Evolutionary conservation across 2,113 vertebrate genomes (phyloP).

Genomic region (Haemorhous mexicanus): DNA sequence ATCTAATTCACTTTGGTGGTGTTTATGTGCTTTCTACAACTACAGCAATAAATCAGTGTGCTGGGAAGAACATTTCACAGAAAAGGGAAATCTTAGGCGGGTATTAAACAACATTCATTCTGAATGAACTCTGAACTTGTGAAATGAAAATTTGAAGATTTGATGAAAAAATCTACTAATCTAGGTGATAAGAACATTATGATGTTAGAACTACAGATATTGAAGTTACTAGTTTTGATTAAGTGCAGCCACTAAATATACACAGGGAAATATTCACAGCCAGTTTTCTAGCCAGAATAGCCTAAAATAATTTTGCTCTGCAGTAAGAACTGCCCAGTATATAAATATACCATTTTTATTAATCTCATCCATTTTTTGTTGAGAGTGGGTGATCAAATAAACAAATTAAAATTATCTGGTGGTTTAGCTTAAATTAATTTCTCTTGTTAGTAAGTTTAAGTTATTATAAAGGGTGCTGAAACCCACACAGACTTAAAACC

Average conservation of each 20-base stretch:
- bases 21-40: constrained; percentile 28
- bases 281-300: background rate
- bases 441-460: background rate
- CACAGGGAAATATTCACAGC: background rate
- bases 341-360: background rate
- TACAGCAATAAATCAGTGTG: background rate
- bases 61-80: background rate
- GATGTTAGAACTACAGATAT: background rate
- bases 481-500: background rate
- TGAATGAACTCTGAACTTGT: background rate
- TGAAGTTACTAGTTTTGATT: background rate
- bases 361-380: background rate
- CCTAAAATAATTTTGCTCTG: background rate
- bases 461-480: background rate
- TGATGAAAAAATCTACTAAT: background rate
- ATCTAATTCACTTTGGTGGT: constrained; percentile 28
- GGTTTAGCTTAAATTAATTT: background rate
- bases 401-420: background rate
- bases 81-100: background rate
- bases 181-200: background rate
- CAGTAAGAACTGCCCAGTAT: background rate
- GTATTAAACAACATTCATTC: background rate
- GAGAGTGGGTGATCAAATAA: background rate
- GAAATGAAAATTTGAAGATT: constrained; percentile 5
- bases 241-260: background rate